Percentiles rank a stretch among this genome's conserved stretches.
Conservation (phyloP, 2,888 invertebrate species). For the Bembecia ichneumoniformis region DNA sequence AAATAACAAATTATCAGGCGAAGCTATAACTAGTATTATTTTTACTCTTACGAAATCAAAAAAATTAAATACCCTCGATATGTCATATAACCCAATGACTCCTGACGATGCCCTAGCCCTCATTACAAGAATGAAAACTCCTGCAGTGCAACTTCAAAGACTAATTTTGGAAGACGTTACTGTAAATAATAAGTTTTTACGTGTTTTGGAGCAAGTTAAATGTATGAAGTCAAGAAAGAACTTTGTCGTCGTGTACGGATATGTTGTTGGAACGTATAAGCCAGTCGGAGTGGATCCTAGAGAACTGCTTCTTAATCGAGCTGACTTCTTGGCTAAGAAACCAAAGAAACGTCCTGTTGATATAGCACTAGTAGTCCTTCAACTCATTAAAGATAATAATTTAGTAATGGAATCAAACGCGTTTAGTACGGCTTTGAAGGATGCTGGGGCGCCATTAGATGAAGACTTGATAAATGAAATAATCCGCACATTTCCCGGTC, state of each 20-base stretch:
- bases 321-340: slow-evolving; percentile 31
- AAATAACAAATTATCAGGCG: slow-evolving; percentile 35
- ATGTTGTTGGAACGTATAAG: slow-evolving; percentile 16
- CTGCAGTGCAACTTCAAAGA: slow-evolving; percentile 25
- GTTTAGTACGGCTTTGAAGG: slow-evolving; percentile 18
- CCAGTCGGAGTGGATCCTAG: slow-evolving; percentile 27
- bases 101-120: slow-evolving; percentile 29
- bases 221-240: slow-evolving; percentile 21
- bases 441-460: slow-evolving; percentile 24
- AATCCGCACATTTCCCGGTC: slow-evolving; percentile 26
- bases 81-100: slow-evolving; percentile 42
- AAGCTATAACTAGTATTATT: slow-evolving; percentile 23
- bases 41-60: slow-evolving; percentile 23
- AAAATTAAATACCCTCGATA: slow-evolving; percentile 30
- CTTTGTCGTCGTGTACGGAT: slow-evolving; percentile 31
- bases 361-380: slow-evolving; percentile 29
- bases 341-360: slow-evolving; percentile 28
- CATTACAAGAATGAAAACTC: slow-evolving; percentile 24
- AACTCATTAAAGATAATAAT: slow-evolving; percentile 29
- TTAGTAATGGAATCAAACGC: slow-evolving; percentile 22
- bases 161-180: slow-evolving; percentile 36
- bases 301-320: slow-evolving; percentile 36
- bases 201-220: slow-evolving; percentile 18
- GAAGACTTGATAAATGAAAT: slow-evolving; percentile 32
- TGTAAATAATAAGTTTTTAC: slow-evolving; percentile 28